These are phyloP conservation scores for Zaprionus lachaisei DNA, from an alignment of 1,140 invertebrate genomes.

Conservation along the genomic window DNA sequence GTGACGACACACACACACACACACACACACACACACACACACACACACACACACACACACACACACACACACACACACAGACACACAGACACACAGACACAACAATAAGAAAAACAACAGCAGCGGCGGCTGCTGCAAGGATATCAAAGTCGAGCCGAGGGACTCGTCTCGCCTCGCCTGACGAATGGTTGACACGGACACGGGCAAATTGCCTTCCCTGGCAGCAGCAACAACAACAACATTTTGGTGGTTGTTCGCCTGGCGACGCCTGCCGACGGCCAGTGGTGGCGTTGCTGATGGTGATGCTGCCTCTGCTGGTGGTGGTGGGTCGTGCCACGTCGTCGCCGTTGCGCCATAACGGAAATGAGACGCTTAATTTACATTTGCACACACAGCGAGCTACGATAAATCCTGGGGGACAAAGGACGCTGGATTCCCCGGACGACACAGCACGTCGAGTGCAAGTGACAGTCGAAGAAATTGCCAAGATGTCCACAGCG, in stretches of 20 bases:
- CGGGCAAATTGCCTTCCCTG: constrained; percentile 20
- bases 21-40: no score
- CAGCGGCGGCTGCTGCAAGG: constrained; percentile 12
- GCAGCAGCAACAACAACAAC: not conserved
- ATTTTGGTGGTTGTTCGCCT: constrained; percentile 58
- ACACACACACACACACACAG: constrained; percentile 14
- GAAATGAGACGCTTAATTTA: constrained; percentile 82
- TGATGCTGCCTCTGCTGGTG: constrained; percentile 20
- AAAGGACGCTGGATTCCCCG: not conserved
- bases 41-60: constrained; percentile 12
- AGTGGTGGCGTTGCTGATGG: constrained; percentile 3
- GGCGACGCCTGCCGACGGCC: constrained; percentile 10
- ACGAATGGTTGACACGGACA: constrained; percentile 75
- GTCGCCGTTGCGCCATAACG: constrained; percentile 58
- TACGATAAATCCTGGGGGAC: constrained; percentile 33
- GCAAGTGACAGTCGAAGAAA: constrained; percentile 73
- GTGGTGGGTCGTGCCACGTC: constrained; percentile 37
- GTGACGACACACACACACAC: constrained; percentile 29
- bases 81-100: not conserved
- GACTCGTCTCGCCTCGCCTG: constrained; percentile 51
- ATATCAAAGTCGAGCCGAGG: constrained; percentile 45
- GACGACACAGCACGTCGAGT: constrained; percentile 22
- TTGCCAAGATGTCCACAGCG: constrained; percentile 39
- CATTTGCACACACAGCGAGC: constrained; percentile 66
- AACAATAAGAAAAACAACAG: constrained; percentile 59